phyloP scores from a whole-genome alignment of 2,888 invertebrate species.

The Craniophora ligustri region DNA sequence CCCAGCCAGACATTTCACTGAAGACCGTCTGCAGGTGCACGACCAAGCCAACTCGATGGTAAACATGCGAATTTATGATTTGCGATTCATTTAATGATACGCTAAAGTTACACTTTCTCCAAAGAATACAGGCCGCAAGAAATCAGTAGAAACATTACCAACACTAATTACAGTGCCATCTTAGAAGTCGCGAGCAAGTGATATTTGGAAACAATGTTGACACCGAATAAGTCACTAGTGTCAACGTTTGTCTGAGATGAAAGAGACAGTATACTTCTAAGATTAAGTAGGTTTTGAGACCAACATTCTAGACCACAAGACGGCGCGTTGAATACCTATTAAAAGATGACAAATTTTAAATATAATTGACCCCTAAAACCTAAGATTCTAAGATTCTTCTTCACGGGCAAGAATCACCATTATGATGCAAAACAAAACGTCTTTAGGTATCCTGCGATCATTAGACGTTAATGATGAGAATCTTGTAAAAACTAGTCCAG shows the following conservation, averaged over 20 bases:
- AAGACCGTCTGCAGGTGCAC: slow-evolving; percentile 63
- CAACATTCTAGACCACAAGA: slow-evolving; percentile 68
- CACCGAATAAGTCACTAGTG: slow-evolving; percentile 28
- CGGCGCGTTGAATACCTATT: slow-evolving; percentile 60
- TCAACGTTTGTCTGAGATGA: slow-evolving; percentile 29
- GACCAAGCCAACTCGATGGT: slow-evolving; percentile 57
- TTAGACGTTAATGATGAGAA: slow-evolving; percentile 66
- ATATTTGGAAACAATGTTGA: slow-evolving; percentile 33
- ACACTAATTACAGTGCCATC: slow-evolving; percentile 48
- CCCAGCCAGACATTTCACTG: slow-evolving; percentile 78
- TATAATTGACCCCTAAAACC: slow-evolving; percentile 74
- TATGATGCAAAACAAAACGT: slow-evolving; percentile 57
- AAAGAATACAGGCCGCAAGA: slow-evolving; percentile 57
- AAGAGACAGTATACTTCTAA: slow-evolving; percentile 52
- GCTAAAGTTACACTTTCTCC: slow-evolving; percentile 70
- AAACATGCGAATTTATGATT: slow-evolving; percentile 66
- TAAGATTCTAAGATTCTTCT: slow-evolving; percentile 34
- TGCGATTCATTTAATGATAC: slow-evolving; percentile 64
- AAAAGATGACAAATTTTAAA: slow-evolving; percentile 65
- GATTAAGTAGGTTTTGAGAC: slow-evolving; percentile 71
- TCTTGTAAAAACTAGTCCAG: slow-evolving; percentile 68
- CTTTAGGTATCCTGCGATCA: slow-evolving; percentile 63
- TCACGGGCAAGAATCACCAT: slow-evolving; percentile 30
- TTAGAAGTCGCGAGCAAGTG: slow-evolving; percentile 38
- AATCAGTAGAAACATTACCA: slow-evolving; percentile 38